phyloP scores from a whole-genome alignment of 2,113 vertebrate species.

The Ctenodactylus gundi region DNA sequence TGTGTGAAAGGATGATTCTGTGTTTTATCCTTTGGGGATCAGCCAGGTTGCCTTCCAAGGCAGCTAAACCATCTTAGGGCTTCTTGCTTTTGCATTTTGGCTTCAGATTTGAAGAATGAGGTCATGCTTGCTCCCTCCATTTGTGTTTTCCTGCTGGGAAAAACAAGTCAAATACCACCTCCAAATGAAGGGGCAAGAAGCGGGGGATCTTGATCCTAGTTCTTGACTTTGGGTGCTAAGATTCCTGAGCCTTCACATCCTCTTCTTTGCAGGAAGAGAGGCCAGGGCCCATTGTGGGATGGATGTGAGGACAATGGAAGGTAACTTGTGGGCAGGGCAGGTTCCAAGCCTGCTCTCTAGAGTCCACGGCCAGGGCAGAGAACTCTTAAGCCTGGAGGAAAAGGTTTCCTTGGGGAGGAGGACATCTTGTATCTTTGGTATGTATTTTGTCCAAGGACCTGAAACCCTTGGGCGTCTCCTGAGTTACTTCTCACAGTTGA shows the following conservation, averaged over 20 bases:
- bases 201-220: not conserved
- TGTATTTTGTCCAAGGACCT: not conserved
- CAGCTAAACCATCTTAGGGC: not conserved
- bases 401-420: not conserved
- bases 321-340: not conserved
- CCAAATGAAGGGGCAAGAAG: not conserved
- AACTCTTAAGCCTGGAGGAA: not conserved
- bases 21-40: not conserved
- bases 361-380: not conserved
- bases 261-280: not conserved
- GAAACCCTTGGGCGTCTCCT: not conserved
- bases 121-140: not conserved
- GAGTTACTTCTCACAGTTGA: not conserved
- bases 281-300: no score
- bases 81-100: not conserved
- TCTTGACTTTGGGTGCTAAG: accelerated
- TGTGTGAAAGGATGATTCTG: no score
- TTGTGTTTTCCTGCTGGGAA: not conserved
- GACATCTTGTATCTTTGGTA: not conserved
- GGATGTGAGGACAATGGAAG: accelerated
- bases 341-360: not conserved
- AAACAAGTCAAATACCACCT: not conserved
- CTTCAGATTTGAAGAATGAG: not conserved
- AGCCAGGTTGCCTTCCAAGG: not conserved
- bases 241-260: not conserved